These are phyloP conservation scores for Meliscaeva auricollis DNA, from an alignment of 2,888 invertebrate genomes.

Conservation along the genomic window DNA sequence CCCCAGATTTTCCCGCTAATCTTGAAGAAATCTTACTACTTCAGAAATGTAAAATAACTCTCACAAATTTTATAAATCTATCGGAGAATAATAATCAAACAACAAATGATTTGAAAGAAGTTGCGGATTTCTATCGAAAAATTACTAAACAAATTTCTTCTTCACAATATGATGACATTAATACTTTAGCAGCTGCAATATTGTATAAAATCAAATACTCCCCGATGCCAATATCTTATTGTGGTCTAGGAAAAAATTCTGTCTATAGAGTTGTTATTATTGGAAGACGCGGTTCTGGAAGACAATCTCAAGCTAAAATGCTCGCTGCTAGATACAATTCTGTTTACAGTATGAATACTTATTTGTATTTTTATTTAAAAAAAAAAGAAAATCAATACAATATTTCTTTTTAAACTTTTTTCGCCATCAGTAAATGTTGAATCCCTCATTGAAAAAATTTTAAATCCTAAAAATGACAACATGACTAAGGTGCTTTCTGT, in stretches of 20 bases:
- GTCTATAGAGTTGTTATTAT: constrained; percentile 85
- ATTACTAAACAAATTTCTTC: neutral
- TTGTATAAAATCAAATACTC: constrained; percentile 57
- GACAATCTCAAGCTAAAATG: constrained; percentile 85
- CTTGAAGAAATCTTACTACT: constrained; percentile 55
- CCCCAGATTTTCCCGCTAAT: constrained; percentile 72
- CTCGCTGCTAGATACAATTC: constrained; percentile 85
- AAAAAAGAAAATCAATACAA: too few relatives aligned
- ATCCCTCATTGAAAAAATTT: constrained; percentile 78
- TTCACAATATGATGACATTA: neutral
- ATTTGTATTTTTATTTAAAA: neutral
- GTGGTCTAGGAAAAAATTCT: constrained; percentile 60
- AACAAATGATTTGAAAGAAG: neutral
- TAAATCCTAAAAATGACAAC: constrained; percentile 73
- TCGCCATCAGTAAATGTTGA: constrained; percentile 79
- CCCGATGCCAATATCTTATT: neutral
- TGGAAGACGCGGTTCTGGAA: constrained; percentile 86
- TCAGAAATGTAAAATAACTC: constrained; percentile 45
- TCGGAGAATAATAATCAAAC: neutral
- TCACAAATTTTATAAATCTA: constrained; percentile 66
- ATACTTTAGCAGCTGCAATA: constrained; percentile 39
- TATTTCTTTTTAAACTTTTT: too few relatives aligned
- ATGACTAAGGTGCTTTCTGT: constrained; percentile 77
- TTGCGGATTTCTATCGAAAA: constrained; percentile 4
- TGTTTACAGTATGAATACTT: constrained; percentile 83